Percentiles rank a stretch among this genome's conserved stretches.
These are phyloP conservation scores for Euwallacea fornicatus DNA, from an alignment of 1,140 invertebrate genomes.

Conservation along the genomic window DNA sequence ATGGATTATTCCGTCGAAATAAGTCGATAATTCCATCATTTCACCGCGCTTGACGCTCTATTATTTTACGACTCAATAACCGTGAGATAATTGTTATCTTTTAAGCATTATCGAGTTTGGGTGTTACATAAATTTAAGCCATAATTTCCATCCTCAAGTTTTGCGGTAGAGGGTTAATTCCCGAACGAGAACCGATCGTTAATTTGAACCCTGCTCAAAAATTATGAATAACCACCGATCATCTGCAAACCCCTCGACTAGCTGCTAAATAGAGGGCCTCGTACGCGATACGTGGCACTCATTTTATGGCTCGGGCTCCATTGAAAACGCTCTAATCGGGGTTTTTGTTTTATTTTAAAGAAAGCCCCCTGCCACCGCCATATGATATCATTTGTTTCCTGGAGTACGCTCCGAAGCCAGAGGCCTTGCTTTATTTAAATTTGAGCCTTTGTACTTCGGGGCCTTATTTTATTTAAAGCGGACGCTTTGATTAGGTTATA, in stretches of 20 bases:
- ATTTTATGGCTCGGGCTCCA: constrained; percentile 3
- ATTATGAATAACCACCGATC: constrained; percentile 7
- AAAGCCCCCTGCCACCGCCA: constrained; percentile 7
- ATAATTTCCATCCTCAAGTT: background rate
- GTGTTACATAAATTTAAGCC: background rate
- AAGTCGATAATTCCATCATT: too few species aligned
- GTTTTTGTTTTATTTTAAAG: constrained; percentile 16
- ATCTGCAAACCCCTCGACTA: background rate
- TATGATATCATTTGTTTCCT: constrained; percentile 13
- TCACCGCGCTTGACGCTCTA: background rate
- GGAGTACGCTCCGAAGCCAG: background rate
- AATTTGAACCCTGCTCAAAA: background rate
- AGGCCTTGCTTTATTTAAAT: constrained; percentile 10
- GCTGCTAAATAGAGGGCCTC: background rate
- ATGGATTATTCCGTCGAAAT: too few species aligned
- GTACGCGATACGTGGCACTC: background rate
- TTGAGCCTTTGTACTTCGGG: background rate
- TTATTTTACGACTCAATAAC: constrained; percentile 3
- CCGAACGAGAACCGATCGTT: background rate
- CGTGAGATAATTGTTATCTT: constrained; percentile 1
- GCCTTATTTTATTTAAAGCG: background rate
- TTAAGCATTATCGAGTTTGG: background rate
- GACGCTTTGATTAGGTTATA: background rate
- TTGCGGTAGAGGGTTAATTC: background rate
- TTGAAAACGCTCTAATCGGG: constrained; percentile 12